These are phyloP conservation scores for Zele albiditarsus DNA, from an alignment of 2,888 invertebrate species.

Conservation along the genomic window DNA sequence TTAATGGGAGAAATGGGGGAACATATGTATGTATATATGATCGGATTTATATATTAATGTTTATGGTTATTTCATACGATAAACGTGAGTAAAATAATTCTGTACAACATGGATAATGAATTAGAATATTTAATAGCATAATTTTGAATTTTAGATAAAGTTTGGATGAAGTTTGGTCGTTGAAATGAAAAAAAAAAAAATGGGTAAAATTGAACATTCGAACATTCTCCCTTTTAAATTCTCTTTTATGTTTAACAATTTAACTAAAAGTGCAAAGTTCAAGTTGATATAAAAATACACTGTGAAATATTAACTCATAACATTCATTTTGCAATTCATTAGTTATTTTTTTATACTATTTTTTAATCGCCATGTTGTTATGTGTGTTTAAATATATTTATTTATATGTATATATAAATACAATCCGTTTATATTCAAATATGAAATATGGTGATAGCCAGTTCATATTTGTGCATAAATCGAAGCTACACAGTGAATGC, in stretches of 20 bases:
- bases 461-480: conserved; percentile 31
- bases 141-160: not conserved
- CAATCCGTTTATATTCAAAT: not conserved
- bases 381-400: not conserved
- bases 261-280: not conserved
- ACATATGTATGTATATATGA: not conserved
- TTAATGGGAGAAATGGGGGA: not conserved
- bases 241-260: not conserved
- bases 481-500: conserved; percentile 28
- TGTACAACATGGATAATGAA: not conserved
- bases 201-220: not conserved
- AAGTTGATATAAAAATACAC: not conserved
- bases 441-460: conserved; percentile 36
- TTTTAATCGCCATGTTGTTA: not conserved
- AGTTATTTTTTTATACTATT: not conserved
- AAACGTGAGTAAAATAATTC: not conserved
- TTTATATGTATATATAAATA: not conserved
- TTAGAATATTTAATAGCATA: conserved; percentile 4
- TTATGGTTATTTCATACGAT: not conserved
- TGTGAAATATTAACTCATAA: not conserved
- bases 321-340: not conserved
- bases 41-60: not conserved
- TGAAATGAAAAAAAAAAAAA: not conserved
- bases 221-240: not conserved
- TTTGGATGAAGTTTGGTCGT: not conserved